Evolutionary conservation across 2,113 vertebrate genomes (phyloP), one percentile per base, ranked within the genome.

Genomic region (Neodontobutis hainanensis): DNA sequence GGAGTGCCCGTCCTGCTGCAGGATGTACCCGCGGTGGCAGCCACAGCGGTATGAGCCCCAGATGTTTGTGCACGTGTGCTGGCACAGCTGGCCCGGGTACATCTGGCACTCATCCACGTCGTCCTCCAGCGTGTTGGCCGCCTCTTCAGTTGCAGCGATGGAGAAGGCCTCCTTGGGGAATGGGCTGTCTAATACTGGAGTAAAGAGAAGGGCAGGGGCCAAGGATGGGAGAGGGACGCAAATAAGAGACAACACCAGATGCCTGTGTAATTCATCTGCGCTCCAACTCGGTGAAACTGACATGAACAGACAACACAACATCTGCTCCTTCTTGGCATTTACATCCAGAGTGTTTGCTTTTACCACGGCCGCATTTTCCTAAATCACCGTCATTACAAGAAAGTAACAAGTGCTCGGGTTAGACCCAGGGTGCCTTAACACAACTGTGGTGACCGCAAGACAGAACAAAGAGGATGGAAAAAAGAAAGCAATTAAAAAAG

Each of bases 11-110:
- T 98, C 96, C 0, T 77, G 92, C 83, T 94, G 94, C 76, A 98
- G 90, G 0, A 57, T 68, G 85, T 95, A 96, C 49, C 94, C 94
- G 0, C 91, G 94, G 66, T 94, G 93, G 62, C 96, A 98, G 0
- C 88, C 90, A 14, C 96, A 98, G 81, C 56, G 91, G 81, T 95
- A 97, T 8, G 95, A 96, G 53, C 93, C 94, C 77, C 90, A 90
- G 0, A 92, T 94, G 81, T 95, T 95, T 89, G 93, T 88, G 76
- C 92, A 93, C 0, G 65, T 82, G 72, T 93, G 92, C 49, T 92
- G 88, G 77, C 96, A 98, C 70, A 95, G 92, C 49, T 94, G 93
- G 9, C 90, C 93, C 0, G 80, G 87, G 0, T 94, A 90, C 6
- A 92, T 68, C 51, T 92, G 88, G 38, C 96, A 97, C 84, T 94